Evolutionary conservation across 2,113 vertebrate species (phyloP), one percentile per base, ranked within the genome.

Genomic region (Puffinus mauretanicus): DNA sequence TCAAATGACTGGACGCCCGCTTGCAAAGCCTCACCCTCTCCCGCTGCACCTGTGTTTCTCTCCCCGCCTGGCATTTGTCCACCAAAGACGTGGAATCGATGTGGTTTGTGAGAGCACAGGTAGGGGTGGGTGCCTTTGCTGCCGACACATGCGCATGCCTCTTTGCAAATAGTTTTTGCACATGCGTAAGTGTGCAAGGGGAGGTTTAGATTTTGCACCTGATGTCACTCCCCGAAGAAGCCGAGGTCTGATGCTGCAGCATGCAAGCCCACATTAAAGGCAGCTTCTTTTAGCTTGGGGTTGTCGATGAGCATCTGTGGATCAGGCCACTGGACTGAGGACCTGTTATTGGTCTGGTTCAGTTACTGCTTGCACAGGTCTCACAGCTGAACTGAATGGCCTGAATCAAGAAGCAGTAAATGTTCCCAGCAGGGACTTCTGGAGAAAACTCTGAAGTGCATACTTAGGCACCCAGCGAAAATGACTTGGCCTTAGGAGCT

Each of bases 31-130:
- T 82, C 52, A 21, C 69, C 18, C 44, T 47, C 3, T 0, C 52
- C 82, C 4, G 0, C 66, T 69, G 51, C 29, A 22, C n/a, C 36
- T 51, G 11, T 1, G 0, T 62, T 82, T 67, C 57, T 54, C 64
- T 77, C 51, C 36, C 21, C 0, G 7, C 61, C 46, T 79, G 72
- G 21, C 27, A 8, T 79, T 67, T 83, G 14, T 57, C 62, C 3
- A 6, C 54, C 29, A 5, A 22, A 51, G 57, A 2, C 7, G 3
- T 16, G 51, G 38, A 42, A 10, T 38, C 0, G 0, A 25, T 62
- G 79, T 40, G 52, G 61, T 69, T 62, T 88, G 38, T 38, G 38
- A 78, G 65, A 67, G 70, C 82, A 8, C 14, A 4, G 22, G 13
- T 2, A 1, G 12, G 29, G 14, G 10, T 30, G 40, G 55, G 49